phyloP scores from a whole-genome alignment of 2,888 invertebrate species.

The Drosophila melanosoma region DNA sequence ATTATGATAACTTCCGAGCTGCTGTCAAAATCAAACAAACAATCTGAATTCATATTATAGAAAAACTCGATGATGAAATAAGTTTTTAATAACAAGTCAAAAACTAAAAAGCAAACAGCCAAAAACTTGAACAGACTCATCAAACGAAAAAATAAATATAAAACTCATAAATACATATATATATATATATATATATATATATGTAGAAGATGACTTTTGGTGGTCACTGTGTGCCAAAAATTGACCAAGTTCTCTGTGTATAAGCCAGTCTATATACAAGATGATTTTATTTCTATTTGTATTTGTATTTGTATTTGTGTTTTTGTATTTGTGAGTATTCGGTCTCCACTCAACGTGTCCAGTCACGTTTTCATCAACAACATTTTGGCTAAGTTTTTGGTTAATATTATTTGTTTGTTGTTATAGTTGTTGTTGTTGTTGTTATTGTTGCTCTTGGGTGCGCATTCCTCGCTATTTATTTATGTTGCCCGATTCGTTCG shows the following conservation, averaged over 20 bases:
- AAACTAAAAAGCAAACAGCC: conserved; percentile 30
- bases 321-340: conserved; percentile 16
- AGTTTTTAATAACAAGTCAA: conserved; percentile 46
- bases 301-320: conserved; percentile 11
- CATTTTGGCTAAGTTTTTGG: conserved; percentile 75
- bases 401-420: conserved; percentile 72
- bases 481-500: conserved; percentile 64
- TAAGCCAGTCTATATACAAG: conserved; percentile 7
- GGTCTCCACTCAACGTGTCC: conserved; percentile 60
- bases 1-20: not conserved
- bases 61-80: conserved; percentile 30
- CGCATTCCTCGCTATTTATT: conserved; percentile 58
- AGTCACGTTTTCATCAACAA: conserved; percentile 75
- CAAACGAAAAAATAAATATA: conserved; percentile 28
- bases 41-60: conserved; percentile 8
- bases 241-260: conserved; percentile 34
- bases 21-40: conserved; percentile 30
- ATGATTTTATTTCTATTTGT: conserved; percentile 27
- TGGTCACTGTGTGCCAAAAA: conserved; percentile 46
- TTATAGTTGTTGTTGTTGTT: conserved; percentile 25
- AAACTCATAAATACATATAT: not conserved
- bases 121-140: conserved; percentile 34
- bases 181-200: conserved; percentile 6
- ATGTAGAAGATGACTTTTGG: conserved; percentile 49
- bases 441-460: conserved; percentile 3